phyloP scores from a whole-genome alignment of 2,888 invertebrate species.

The Melanophora roralis region DNA sequence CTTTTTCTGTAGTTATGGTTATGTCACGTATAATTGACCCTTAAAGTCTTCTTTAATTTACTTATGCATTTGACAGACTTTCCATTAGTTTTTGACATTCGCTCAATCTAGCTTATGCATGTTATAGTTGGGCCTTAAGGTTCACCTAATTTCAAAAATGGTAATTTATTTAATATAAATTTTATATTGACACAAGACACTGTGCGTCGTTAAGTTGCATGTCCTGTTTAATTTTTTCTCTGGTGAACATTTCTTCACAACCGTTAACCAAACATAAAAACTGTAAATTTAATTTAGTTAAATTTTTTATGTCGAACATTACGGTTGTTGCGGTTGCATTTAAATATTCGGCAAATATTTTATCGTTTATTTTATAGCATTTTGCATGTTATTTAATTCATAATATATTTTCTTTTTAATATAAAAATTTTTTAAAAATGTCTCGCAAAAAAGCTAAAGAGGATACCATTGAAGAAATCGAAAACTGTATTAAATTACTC shows the following conservation, averaged over 20 bases:
- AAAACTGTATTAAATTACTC: slow-evolving; percentile 82
- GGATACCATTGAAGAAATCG: slow-evolving; percentile 77
- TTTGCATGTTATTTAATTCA: background rate
- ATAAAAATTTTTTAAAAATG: slow-evolving; percentile 64
- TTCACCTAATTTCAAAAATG: too few species aligned
- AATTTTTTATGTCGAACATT: slow-evolving; percentile 19
- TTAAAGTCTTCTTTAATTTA: too few species aligned
- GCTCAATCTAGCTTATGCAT: too few species aligned
- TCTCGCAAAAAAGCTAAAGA: slow-evolving; percentile 72
- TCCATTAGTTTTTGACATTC: too few species aligned
- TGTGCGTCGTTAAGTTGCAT: background rate
- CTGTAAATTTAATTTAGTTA: slow-evolving; percentile 37
- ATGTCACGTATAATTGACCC: too few species aligned
- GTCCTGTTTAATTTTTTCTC: background rate
- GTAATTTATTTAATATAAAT: too few species aligned
- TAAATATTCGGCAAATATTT: background rate
- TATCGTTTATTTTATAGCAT: background rate
- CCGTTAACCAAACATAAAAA: background rate
- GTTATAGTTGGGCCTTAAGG: too few species aligned
- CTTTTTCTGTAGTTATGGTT: too few species aligned
- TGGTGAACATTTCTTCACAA: background rate
- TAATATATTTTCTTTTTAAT: background rate
- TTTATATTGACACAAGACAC: too few species aligned
- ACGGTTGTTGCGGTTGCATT: slow-evolving; percentile 28
- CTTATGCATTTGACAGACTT: too few species aligned